phyloP scores from a whole-genome alignment of 2,888 invertebrate genomes.

The Creontiades dilutus region DNA sequence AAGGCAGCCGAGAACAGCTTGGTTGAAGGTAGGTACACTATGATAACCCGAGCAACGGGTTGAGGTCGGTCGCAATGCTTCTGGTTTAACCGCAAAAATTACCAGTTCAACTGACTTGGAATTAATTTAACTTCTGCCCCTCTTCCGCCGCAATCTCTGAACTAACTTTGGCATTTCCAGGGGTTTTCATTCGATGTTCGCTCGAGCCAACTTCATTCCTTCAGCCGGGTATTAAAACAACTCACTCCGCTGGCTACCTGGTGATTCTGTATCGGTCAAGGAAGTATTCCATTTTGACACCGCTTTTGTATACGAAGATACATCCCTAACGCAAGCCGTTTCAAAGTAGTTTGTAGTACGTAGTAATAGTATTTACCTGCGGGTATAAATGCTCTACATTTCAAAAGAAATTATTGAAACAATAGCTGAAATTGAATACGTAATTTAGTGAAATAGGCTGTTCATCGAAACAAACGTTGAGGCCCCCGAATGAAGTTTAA shows the following conservation, averaged over 20 bases:
- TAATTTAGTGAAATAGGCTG: no score
- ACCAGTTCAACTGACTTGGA: conserved; percentile 7
- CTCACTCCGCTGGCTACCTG: neutral
- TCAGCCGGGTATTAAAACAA: neutral
- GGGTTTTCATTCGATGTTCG: neutral
- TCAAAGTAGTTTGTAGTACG: no score
- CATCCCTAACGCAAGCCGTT: no score
- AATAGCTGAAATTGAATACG: no score
- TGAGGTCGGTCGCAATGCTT: neutral
- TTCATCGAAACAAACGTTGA: no score
- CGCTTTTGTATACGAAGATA: no score
- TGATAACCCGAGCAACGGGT: neutral
- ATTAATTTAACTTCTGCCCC: conserved; percentile 15
- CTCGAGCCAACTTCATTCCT: neutral
- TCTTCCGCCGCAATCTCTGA: conserved; percentile 8
- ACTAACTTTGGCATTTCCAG: conserved; percentile 8
- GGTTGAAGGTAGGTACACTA: neutral
- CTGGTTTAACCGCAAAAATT: neutral
- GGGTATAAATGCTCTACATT: no score
- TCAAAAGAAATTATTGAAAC: no score
- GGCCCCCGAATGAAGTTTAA: no score
- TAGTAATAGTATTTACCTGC: no score
- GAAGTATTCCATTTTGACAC: no score
- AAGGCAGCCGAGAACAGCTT: neutral
- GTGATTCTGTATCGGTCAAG: no score